phyloP scores from a whole-genome alignment of 2,888 invertebrate species.

The Hirtodrosophila confusa region DNA sequence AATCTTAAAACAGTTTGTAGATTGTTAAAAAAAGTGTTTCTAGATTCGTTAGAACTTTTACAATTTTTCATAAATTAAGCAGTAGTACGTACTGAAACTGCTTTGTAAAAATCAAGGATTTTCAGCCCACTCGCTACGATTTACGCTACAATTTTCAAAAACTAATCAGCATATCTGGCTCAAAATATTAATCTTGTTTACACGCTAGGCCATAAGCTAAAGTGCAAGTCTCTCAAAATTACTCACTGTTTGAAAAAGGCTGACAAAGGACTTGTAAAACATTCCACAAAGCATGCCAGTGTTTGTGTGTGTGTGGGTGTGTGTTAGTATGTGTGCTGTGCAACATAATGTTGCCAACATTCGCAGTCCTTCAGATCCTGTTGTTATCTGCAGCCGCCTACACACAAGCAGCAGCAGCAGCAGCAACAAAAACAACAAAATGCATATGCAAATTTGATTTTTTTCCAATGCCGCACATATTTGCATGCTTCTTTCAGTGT shows the following conservation, averaged over 20 bases:
- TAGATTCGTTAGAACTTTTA: no score
- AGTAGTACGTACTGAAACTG: no score
- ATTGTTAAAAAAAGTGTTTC: no score
- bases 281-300: constrained; percentile 23
- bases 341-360: no score
- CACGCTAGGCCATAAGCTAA: constrained; percentile 19
- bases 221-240: constrained; percentile 26
- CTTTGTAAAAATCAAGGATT: no score
- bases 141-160: constrained; percentile 2
- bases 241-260: constrained; percentile 37
- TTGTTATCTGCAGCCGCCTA: constrained; percentile 41
- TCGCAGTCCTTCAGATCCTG: constrained; percentile 23
- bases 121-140: no score
- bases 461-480: constrained; percentile 55
- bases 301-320: constrained; percentile 11
- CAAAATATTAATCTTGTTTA: constrained; percentile 32
- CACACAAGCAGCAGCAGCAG: constrained; percentile 20
- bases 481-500: constrained; percentile 48
- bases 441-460: constrained; percentile 77
- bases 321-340: constrained; percentile 10
- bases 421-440: constrained; percentile 44
- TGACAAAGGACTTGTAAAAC: constrained; percentile 49
- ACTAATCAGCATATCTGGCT: constrained; percentile 30
- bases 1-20: no score
- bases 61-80: no score